These are phyloP conservation scores for Hydropsyche tenuis DNA, from an alignment of 1,140 invertebrate species.

Conservation along the genomic window DNA sequence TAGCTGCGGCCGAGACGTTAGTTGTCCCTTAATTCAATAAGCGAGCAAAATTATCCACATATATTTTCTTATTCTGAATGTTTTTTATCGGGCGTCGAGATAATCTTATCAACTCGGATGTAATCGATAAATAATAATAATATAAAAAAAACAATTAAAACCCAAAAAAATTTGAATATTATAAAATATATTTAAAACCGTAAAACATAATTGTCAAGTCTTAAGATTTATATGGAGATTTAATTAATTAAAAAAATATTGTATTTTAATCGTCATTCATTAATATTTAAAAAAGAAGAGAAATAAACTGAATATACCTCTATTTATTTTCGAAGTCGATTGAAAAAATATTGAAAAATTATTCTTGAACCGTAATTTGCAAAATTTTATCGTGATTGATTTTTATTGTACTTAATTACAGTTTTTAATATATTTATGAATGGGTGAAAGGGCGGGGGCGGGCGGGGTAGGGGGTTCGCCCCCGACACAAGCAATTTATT, in stretches of 20 bases:
- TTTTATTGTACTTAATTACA: constrained; percentile 42
- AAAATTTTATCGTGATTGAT: constrained; percentile 43
- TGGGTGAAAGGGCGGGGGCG: constrained; percentile 28
- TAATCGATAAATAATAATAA: constrained; percentile 45
- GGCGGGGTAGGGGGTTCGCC: constrained; percentile 22
- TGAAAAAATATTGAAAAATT: constrained; percentile 43
- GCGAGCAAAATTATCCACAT: constrained; percentile 48
- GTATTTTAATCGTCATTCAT: constrained; percentile 41
- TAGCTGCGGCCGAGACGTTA: constrained; percentile 44
- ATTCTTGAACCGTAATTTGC: constrained; percentile 36
- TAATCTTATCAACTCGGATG: constrained; percentile 50
- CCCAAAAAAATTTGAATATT: constrained; percentile 38
- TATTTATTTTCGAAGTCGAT: constrained; percentile 49
- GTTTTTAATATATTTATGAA: constrained; percentile 14
- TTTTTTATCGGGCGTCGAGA: constrained; percentile 49
- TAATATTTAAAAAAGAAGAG: constrained; percentile 35
- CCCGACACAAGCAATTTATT: constrained; percentile 34
- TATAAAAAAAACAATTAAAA: constrained; percentile 30
- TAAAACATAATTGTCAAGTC: constrained; percentile 42
- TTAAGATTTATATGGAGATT: constrained; percentile 38
- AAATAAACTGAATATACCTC: constrained; percentile 50
- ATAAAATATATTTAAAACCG: constrained; percentile 33
- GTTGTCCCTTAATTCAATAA: constrained; percentile 47
- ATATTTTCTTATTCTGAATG: constrained; percentile 50
- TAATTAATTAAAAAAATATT: constrained; percentile 28